Conservation (phyloP, 2,797 vertebrate species). For the Ctenopoma kingsleyae region DNA sequence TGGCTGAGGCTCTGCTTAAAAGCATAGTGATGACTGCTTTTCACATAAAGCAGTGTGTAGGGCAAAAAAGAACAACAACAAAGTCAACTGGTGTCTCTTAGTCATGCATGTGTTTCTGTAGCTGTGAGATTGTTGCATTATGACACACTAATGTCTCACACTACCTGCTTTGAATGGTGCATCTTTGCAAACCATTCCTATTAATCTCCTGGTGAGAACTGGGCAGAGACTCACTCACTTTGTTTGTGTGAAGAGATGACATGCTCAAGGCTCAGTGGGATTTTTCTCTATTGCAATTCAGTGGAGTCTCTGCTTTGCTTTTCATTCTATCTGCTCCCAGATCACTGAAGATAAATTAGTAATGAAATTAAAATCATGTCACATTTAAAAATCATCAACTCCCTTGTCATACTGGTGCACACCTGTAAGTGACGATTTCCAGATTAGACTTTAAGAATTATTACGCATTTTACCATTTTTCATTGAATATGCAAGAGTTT, state of each 20-base stretch:
- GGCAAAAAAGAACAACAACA: constrained; percentile 2
- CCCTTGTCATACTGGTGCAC: constrained; percentile 7
- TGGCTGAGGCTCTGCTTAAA: constrained; percentile 17
- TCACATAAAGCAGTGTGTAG: constrained; percentile 4
- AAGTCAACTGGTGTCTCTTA: constrained; percentile 15
- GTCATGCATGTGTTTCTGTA: constrained; percentile 18
- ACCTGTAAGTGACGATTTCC: constrained; percentile 13
- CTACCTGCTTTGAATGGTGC: constrained; percentile 48
- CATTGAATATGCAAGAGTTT: constrained; percentile 28
- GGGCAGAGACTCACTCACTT: constrained; percentile 47
- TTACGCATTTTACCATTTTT: constrained; percentile 26
- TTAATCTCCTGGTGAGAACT: constrained; percentile 52
- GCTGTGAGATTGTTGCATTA: constrained; percentile 5
- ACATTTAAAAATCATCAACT: constrained; percentile 23
- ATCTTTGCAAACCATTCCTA: constrained; percentile 32
- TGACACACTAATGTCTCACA: constrained; percentile 20
- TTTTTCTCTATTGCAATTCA: constrained; percentile 54
- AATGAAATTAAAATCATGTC: too few species aligned
- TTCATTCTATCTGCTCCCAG: constrained; percentile 5
- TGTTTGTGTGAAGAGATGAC: constrained; percentile 67
- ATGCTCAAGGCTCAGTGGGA: constrained; percentile 55
- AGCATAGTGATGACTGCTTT: constrained; percentile 23
- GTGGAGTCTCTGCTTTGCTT: constrained; percentile 31
- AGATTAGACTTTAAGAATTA: constrained; percentile 39
- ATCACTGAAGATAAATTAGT: constrained; percentile 6